A percentile compares a stretch with the other conserved stretches of the same genome.
Conservation (phyloP, 1,140 invertebrate genomes). For the Drosophila micromelanica region DNA sequence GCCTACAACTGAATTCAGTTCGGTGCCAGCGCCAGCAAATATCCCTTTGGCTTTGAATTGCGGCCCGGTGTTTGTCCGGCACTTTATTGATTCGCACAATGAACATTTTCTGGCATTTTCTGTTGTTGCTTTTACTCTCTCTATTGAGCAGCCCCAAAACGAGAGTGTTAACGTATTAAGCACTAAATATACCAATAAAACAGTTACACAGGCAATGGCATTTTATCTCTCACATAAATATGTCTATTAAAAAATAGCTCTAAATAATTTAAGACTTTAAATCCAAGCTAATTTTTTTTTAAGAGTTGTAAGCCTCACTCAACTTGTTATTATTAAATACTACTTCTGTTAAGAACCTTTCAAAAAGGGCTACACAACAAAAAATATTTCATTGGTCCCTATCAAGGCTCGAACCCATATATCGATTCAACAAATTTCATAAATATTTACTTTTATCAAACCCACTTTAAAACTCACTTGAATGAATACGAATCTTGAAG, state of each 20-base stretch:
- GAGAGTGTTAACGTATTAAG: neutral
- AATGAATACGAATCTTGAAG: no score
- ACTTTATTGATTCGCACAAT: slow-evolving; percentile 33
- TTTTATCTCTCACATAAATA: neutral
- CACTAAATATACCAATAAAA: neutral
- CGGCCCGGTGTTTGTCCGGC: slow-evolving; percentile 17
- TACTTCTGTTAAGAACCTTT: no score
- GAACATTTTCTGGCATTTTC: slow-evolving; percentile 1
- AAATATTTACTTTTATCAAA: no score
- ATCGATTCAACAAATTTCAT: no score
- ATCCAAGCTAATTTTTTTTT: neutral
- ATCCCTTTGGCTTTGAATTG: neutral
- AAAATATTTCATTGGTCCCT: no score
- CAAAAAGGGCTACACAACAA: no score
- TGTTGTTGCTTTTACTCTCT: no score
- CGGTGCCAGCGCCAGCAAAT: neutral
- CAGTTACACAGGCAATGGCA: neutral
- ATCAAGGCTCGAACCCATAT: no score
- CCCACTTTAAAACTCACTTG: no score
- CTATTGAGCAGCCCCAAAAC: neutral
- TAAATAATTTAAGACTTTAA: neutral
- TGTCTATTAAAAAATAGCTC: no score
- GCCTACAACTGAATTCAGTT: slow-evolving; percentile 2
- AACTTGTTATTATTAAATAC: no score
- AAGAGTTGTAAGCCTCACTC: no score